Evolutionary conservation across 2,797 vertebrate species (phyloP), one percentile per base, ranked within the genome.

Genomic region (Bovichtus diacanthus): DNA sequence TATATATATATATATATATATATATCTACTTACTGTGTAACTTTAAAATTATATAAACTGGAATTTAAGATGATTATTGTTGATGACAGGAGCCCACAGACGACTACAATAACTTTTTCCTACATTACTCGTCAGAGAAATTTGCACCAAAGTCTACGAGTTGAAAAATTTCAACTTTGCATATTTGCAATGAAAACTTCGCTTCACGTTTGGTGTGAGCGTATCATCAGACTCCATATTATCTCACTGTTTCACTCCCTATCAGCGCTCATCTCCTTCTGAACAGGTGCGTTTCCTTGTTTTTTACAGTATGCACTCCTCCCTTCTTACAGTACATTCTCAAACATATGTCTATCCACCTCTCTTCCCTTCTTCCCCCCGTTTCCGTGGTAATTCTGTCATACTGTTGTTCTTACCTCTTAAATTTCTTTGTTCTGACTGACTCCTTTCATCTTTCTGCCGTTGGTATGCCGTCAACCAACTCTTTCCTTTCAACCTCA

Each of bases 261-360:
- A 64, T 21, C 50, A 34, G 74, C 74, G 74, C 36, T 56, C 27
- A 10, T 59, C 55, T 70, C 31, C 31, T 50, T 62, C 66, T 78
- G 69, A 65, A 78, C 56, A 36, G 43, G 19, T 55, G 72, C 7
- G 31, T 75, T 34, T 56, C 49, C 55, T 60, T 51, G 19, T 15
- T 43, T 61, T 73, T 49, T 65, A 62, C 73, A 29, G 49, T 36
- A 27, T 29, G 36, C 61, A 49, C 54, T 60, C 43, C 47, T 56
- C 49, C 19, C 23, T 5, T 53, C 55, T 50, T n/a, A 31, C 61
- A 54, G 55, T 6, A 39, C 64, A n/a, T 29, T 18, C 36, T 65
- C 46, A 5, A 34, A 31, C 34, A 21, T 15, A 9, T 27, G 6
- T 46, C 15, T 18, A 13, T 29, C 43, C 12, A 23, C 16, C 29